These are phyloP conservation scores for Antheraea assamensis DNA, from an alignment of 2,888 invertebrate species.

Conservation along the genomic window DNA sequence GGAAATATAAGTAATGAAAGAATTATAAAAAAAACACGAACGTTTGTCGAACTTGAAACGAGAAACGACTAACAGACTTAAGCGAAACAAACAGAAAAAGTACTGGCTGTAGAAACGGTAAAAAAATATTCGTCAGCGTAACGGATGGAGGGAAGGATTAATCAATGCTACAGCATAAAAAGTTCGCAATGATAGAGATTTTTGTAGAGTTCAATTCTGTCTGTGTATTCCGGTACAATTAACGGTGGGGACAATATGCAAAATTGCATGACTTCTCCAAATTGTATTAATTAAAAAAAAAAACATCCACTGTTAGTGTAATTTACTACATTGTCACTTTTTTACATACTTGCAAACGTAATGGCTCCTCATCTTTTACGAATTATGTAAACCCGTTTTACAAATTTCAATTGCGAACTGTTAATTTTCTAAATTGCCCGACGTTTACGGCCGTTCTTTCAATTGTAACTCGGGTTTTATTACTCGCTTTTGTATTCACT, in stretches of 20 bases:
- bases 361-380: background rate
- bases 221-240: background rate
- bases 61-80: no score
- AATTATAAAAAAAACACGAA: no score
- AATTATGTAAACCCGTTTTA: background rate
- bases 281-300: background rate
- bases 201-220: background rate
- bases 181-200: background rate
- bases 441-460: background rate
- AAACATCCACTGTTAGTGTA: background rate
- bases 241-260: background rate
- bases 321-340: background rate
- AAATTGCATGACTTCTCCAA: background rate
- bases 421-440: background rate
- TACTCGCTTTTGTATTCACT: constrained; percentile 4
- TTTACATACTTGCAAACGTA: background rate
- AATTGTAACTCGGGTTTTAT: constrained; percentile 1
- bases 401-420: background rate
- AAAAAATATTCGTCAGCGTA: no score
- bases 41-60: no score
- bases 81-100: no score
- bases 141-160: background rate
- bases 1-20: no score
- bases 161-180: background rate
- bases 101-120: no score